A percentile compares a stretch with the other conserved stretches of the same genome.
Evolutionary conservation across 2,113 vertebrate genomes (phyloP).

Genomic region (Larimichthys crocea): DNA sequence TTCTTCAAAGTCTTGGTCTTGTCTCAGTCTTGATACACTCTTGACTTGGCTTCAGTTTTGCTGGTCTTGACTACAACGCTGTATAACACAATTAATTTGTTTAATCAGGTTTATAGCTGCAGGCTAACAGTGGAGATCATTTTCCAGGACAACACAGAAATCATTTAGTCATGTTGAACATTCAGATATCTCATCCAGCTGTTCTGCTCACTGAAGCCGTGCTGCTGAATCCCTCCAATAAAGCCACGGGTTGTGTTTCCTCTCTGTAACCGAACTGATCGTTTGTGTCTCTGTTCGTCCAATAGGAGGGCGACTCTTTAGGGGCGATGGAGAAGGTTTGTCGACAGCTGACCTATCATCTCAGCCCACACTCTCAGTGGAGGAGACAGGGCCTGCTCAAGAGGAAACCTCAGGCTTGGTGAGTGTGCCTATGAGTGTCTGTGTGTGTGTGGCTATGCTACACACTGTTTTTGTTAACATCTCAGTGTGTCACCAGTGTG

Average conservation of each 20-base stretch:
- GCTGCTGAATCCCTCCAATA: background rate
- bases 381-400: slow-evolving; percentile 92
- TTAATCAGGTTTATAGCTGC: no score
- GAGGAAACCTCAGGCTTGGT: slow-evolving; percentile 97
- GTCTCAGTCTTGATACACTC: no score
- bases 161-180: background rate
- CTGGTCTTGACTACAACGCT: no score
- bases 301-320: slow-evolving; percentile 92
- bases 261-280: background rate
- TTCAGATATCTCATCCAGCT: background rate
- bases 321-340: slow-evolving; percentile 98
- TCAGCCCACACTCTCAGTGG: slow-evolving; percentile 97
- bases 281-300: slow-evolving; percentile 28
- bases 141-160: background rate
- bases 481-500: slow-evolving; percentile 55
- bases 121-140: no score
- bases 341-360: slow-evolving; percentile 97
- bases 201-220: background rate
- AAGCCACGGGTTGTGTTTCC: background rate
- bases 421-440: slow-evolving; percentile 68
- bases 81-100: no score
- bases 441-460: background rate
- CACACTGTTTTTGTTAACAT: slow-evolving; percentile 42
- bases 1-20: no score
- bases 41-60: no score